Base-by-base conservation (phyloP, 2,113 vertebrate species). In the Hippocampus guttulatus region DNA sequence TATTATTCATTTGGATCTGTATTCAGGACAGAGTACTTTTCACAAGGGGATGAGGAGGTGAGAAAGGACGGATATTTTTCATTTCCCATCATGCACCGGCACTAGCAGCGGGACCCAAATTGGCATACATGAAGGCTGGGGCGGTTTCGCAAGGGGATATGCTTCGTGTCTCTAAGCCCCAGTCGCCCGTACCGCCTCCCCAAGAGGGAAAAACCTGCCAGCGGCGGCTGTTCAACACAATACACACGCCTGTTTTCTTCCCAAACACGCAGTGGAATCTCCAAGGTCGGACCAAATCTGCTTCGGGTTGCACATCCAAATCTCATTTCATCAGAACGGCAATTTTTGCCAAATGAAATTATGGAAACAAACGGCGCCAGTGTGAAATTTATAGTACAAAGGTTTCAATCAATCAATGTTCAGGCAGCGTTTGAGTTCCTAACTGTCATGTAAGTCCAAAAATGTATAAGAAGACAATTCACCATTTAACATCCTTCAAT, bases 11-110 rank as follows among this genome's bases (percentile, higher is more conserved):
- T 68, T 77, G 70, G 49, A 86, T 90, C 87, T 88, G 81, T 88
- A 92, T 92, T 93, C 91, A 90, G 91, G 91, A 91, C 90, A 91
- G 85, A 75, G 47, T 84, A 75, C 78, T 83, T 76, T 79, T 83
- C 80, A 73, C 77, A 27, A 63, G 45, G 70, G 82, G 86, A 84
- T 64, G 38, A 54, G 70, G 67, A 74, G 49, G 25, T 68, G 75
- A 71, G 67, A 73, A 71, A 67, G 75, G 75, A 78, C 75, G 84
- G 75, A 77, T 88, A 74, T 87, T 85, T 90, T 85, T 88, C 81
- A 80, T 88, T 88, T 83, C 88, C 89, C 86, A 91, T 88, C 90
- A 89, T 92, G 90, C 89, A 91, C 82, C 80, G 84, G 83, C 78
- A 85, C 75, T 84, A 84, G 57, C 23, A 8, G 15, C 33, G 58